Evolutionary conservation across 30 jellyfish, hydroid and myxozoan genomes (phyloP).

Genomic region (Phacellophora camtschatica): DNA sequence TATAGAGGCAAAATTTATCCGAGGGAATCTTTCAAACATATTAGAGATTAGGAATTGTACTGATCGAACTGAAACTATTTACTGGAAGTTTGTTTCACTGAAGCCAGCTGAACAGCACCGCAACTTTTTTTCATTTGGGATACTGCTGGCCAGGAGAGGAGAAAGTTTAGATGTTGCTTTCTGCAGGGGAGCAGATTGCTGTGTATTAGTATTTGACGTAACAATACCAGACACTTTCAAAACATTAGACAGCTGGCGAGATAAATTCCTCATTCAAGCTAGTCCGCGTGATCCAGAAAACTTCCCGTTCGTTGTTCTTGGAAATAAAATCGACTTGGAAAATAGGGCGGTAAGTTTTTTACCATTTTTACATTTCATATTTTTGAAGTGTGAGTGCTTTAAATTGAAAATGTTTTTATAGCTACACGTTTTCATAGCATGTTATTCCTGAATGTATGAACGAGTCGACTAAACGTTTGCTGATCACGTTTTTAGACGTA

Average conservation of each 20-base stretch:
- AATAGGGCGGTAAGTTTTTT: constrained; percentile 89
- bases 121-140: constrained; percentile 80
- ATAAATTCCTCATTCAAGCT: constrained; percentile 98
- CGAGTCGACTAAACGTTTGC: no score
- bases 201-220: constrained; percentile 98
- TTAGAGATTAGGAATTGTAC: no score
- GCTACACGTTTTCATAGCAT: no score
- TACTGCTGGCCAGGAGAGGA: constrained; percentile 99
- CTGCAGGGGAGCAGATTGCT: constrained; percentile 99
- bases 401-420: no score
- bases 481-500: no score
- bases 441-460: no score
- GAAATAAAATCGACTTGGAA: constrained; percentile 98
- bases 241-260: constrained; percentile 99
- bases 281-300: constrained; percentile 99
- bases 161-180: constrained; percentile 99
- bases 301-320: constrained; percentile 99
- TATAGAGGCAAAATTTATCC: no score
- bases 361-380: neutral
- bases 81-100: no score
- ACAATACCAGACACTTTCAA: constrained; percentile 96
- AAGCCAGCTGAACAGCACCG: no score
- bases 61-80: no score
- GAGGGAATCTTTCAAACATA: no score
- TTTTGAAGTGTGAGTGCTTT: neutral